These are phyloP conservation scores for Phylloscopus trochiloides DNA, from an alignment of 2,113 vertebrate genomes.

Conservation along the genomic window DNA sequence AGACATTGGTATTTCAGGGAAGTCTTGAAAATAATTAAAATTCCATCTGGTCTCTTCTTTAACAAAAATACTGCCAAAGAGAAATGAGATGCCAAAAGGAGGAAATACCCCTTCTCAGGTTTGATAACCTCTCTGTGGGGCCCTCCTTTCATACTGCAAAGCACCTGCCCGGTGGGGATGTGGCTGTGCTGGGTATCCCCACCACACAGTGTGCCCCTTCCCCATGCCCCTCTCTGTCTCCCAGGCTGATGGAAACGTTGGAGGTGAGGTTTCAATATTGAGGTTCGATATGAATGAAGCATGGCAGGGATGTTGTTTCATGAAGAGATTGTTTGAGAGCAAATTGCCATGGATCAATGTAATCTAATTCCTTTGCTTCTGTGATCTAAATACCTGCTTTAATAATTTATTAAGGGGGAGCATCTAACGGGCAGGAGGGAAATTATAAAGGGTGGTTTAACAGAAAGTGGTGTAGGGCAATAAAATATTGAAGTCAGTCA, in stretches of 20 bases:
- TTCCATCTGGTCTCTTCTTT: background rate
- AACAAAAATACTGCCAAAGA: background rate
- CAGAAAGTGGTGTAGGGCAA: background rate
- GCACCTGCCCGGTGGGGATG: background rate
- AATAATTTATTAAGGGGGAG: conserved; percentile 65
- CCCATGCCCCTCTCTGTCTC: background rate
- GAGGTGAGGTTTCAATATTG: conserved; percentile 12
- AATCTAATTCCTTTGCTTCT: conserved; percentile 73
- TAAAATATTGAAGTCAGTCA: background rate
- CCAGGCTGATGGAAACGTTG: conserved; percentile 49
- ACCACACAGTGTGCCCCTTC: background rate
- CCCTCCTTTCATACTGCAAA: background rate
- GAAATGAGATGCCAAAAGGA: background rate
- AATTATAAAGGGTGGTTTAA: conserved; percentile 3
- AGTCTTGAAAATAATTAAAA: background rate
- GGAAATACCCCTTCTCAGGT: background rate
- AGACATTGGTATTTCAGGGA: background rate
- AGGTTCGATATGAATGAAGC: conserved; percentile 39
- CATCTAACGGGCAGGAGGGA: background rate
- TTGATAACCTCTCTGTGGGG: background rate
- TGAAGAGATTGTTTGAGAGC: conserved; percentile 53
- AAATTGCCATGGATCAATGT: conserved; percentile 71
- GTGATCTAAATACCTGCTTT: conserved; percentile 68
- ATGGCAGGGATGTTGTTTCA: conserved; percentile 45
- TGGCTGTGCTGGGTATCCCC: accelerated